Conservation (phyloP, 35 echinoderm and acorn worm genomes). For the Lytechinus pictus region DNA sequence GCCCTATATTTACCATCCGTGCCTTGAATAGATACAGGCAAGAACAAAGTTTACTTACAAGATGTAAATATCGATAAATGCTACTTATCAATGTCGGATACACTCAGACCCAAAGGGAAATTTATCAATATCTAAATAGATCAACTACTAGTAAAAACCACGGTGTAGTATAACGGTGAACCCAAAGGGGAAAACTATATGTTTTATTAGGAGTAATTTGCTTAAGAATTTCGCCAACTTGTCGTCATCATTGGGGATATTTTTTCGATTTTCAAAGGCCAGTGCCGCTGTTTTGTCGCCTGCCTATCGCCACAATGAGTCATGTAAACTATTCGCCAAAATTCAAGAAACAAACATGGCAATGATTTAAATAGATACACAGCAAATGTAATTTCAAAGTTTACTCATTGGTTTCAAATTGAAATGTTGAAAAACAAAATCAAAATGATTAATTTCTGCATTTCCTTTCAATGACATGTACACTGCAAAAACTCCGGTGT, state of each 20-base stretch:
- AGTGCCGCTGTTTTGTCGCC: not conserved
- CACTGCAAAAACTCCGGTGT: no score
- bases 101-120: not conserved
- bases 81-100: not conserved
- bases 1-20: not conserved
- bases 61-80: not conserved
- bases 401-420: no score
- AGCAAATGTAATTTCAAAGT: no score
- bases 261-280: not conserved
- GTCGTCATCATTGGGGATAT: not conserved
- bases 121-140: constrained; percentile 51
- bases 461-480: no score
- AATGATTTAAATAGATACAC: no score
- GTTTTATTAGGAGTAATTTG: not conserved
- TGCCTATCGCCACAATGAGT: not conserved
- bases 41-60: constrained; percentile 43
- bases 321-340: not conserved
- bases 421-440: no score
- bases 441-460: no score
- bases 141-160: not conserved
- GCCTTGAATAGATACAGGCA: not conserved
- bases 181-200: not conserved
- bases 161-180: not conserved
- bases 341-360: no score
- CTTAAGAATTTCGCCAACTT: not conserved